Conservation (phyloP, 2,113 vertebrate genomes). For the Phoxinus phoxinus region DNA sequence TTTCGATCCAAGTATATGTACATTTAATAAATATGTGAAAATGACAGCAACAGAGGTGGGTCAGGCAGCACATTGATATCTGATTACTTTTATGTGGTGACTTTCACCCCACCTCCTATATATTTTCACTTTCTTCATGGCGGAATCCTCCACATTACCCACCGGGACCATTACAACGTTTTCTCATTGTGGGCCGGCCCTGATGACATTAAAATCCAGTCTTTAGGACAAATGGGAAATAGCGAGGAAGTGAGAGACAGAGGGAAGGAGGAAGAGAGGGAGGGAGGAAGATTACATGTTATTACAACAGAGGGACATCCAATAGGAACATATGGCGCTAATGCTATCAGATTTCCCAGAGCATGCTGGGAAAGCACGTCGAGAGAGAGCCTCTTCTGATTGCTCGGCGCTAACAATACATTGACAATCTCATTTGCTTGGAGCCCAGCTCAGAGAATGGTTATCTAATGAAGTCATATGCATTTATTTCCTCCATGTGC, state of each 20-base stretch:
- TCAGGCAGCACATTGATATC: neutral
- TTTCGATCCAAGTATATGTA: neutral
- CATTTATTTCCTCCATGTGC: slow-evolving; percentile 35
- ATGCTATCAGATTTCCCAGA: slow-evolving; percentile 39
- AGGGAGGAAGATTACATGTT: slow-evolving; percentile 38
- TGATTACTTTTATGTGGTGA: slow-evolving; percentile 6
- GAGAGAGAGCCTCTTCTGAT: slow-evolving; percentile 32
- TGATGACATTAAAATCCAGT: slow-evolving; percentile 35
- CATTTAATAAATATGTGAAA: neutral
- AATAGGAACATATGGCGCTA: slow-evolving; percentile 45
- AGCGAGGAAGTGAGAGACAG: slow-evolving; percentile 15
- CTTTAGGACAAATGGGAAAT: slow-evolving; percentile 38
- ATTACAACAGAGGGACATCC: slow-evolving; percentile 41
- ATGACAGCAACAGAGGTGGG: neutral
- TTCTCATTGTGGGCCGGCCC: slow-evolving; percentile 1
- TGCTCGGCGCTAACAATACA: slow-evolving; percentile 10
- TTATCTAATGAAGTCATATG: slow-evolving; percentile 44
- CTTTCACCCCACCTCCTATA: neutral
- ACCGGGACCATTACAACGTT: slow-evolving; percentile 18
- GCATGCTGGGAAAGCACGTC: slow-evolving; percentile 29
- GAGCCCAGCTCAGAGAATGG: slow-evolving; percentile 21
- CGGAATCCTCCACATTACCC: neutral
- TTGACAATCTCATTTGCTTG: slow-evolving; percentile 16
- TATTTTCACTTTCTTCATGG: neutral
- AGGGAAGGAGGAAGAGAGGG: neutral